Evolutionary conservation across 2,888 invertebrate species (phyloP), one percentile per base, ranked within the genome.

Genomic region (Apodemia duryi): DNA sequence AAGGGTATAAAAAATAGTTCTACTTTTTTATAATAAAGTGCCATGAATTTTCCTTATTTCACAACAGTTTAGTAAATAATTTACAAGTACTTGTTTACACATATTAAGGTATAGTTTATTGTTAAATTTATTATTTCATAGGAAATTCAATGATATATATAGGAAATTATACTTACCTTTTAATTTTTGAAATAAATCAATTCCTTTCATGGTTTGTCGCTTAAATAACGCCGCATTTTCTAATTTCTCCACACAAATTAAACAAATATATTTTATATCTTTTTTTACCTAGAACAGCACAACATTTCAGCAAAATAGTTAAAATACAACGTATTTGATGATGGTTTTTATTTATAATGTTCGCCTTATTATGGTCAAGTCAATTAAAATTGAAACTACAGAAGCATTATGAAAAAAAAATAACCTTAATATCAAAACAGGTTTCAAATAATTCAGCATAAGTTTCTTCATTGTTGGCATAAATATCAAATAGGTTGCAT

Each of bases 401-500:
- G 46, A 46, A 46, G n/a, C 46, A 46, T 46, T 43, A 43, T 13
- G 43, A 13, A 70, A 67, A 73, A 21, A 72, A 67, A 62, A 67
- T 76, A 75, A 90, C 90, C 88, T 86, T 86, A 66, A 90, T 77
- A 73, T 84, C 84, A 72, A 87, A 88, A 79, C 88, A 90, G 79
- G 83, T 85, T 84, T 89, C 84, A 83, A 90, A 84, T 82, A 88
- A 83, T 80, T 84, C 84, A 52, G 87, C 86, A 73, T 87, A 91
- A 76, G 84, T 86, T 77, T 88, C 84, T 74, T 83, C 83, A 75
- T 86, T 86, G 67, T 86, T 87, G 57, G 83, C 79, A 70, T 85
- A 86, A 70, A 81, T 76, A 84, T 85, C 85, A 89, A 89, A 91
- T 81, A 91, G 88, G 88, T 91, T 85, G 84, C 84, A 85, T 82